Evolutionary conservation across 1,140 invertebrate species (phyloP).

Genomic region (Apis cerana): DNA sequence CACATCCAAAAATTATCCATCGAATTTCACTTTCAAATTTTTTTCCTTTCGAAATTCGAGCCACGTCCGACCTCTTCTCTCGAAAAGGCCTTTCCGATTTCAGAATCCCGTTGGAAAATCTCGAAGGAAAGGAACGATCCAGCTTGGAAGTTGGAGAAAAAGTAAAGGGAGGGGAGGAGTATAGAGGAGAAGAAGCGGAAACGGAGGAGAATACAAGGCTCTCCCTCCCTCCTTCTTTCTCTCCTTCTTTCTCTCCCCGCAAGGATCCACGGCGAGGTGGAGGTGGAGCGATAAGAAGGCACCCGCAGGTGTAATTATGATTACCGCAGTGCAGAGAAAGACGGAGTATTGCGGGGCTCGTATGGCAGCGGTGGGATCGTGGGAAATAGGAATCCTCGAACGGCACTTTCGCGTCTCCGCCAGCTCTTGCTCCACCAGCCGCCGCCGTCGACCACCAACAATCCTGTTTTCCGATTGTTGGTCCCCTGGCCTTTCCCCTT

Average conservation of each 20-base stretch:
- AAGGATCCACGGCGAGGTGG: conserved; percentile 48
- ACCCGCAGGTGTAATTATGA: conserved; percentile 79
- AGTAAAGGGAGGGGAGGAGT: no score
- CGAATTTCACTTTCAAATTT: no score
- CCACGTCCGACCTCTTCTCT: no score
- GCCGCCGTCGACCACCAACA: conserved; percentile 62
- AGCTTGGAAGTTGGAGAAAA: neutral
- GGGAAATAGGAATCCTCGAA: conserved; percentile 79
- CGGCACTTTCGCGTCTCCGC: conserved; percentile 74
- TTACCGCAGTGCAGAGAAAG: conserved; percentile 76
- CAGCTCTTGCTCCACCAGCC: conserved; percentile 53
- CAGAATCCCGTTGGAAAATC: no score
- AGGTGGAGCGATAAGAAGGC: conserved; percentile 74
- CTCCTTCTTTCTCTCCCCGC: neutral
- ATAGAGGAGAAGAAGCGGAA: conserved; percentile 6
- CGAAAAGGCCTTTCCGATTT: neutral
- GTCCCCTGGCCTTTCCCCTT: conserved; percentile 64
- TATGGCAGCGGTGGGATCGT: conserved; percentile 77
- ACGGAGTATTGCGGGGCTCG: conserved; percentile 74
- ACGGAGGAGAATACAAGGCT: conserved; percentile 10
- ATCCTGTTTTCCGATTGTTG: conserved; percentile 72
- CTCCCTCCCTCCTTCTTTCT: neutral
- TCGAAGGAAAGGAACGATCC: neutral
- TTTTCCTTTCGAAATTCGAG: no score
- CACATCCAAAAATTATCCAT: no score